A percentile compares a stretch with the other conserved stretches of the same genome.
Conservation (phyloP, 2,888 invertebrate genomes). For the Sacculina carcini region DNA sequence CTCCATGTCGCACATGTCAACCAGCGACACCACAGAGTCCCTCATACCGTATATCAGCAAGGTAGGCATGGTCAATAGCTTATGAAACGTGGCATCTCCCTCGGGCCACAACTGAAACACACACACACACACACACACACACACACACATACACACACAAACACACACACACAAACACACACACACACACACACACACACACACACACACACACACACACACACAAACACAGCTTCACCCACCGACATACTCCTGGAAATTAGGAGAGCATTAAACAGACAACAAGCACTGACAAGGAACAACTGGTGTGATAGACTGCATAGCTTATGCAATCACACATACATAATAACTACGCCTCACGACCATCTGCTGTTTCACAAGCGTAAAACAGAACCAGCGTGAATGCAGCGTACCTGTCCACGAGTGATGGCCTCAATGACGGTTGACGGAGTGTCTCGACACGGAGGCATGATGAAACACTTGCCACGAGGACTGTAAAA, state of each 20-base stretch:
- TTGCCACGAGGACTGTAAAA: conserved; percentile 30
- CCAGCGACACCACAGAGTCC: conserved; percentile 35
- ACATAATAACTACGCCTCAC: neutral
- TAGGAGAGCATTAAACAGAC: too few relatives aligned
- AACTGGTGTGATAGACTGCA: too few relatives aligned
- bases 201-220: too few relatives aligned
- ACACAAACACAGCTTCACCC: too few relatives aligned
- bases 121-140: conserved; percentile 22
- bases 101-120: conserved; percentile 38
- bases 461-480: neutral
- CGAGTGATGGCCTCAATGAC: conserved; percentile 11
- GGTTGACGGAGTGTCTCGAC: conserved; percentile 12
- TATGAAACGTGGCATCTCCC: conserved; percentile 37
- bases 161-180: too few relatives aligned
- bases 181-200: conserved; percentile 20
- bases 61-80: conserved; percentile 33
- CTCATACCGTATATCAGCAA: conserved; percentile 36
- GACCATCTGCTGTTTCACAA: neutral
- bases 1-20: conserved; percentile 42
- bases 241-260: too few relatives aligned
- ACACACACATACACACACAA: too few relatives aligned
- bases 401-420: conserved; percentile 10
- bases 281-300: too few relatives aligned
- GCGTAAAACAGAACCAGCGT: too few relatives aligned
- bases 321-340: neutral